Base-by-base conservation (phyloP, 23 tunicate species). In the Halocynthia aurantium region DNA sequence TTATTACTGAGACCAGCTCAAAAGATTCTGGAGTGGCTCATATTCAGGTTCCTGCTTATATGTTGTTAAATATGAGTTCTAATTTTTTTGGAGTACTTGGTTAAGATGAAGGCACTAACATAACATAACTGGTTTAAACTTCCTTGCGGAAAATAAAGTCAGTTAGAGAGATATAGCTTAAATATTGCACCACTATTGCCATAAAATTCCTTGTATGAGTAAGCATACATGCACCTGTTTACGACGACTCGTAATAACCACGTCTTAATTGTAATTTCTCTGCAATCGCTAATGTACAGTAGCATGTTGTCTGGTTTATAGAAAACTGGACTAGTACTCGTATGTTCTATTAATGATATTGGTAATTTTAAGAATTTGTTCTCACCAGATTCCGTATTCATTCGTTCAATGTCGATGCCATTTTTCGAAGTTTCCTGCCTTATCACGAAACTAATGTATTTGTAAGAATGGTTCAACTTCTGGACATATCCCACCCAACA, bases 11-110 rank as follows among this genome's bases (percentile, higher is more conserved):
- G 82, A 53, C 86, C 93, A 4, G 79, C 93, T 40, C 81, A 76
- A 20, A 87, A 87, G 77, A 81, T 86, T 51, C 31, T 87, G 44
- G 93, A 87, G 77, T 87, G 93, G 93, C 60, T 87, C 67, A 53
- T 87, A 10, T 82, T 81, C 53, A 77, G 93, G 86, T 87, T 13
- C 15, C 17, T 13, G n/a, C 63, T 58, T n/a, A 58, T 58, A 63
- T 13, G 66, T 50, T 55, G 70, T 57, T 19, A 67, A 15, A 67
- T 19, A 18, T 19, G 5, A n/a, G 72, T 11, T 19, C 72, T 18
- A 15, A 0, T 31, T 31, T 31, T 31, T 0, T 31, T 4, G 1
- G 1, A 31, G 44, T 31, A 31, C 44, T 31, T n/a, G 17, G n/a
- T 60, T 0, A 15, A 2, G n/a, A 15, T 60, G 64, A 15, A 15